These are phyloP conservation scores for Tipula helvola DNA, from an alignment of 2,888 invertebrate genomes.

Conservation along the genomic window DNA sequence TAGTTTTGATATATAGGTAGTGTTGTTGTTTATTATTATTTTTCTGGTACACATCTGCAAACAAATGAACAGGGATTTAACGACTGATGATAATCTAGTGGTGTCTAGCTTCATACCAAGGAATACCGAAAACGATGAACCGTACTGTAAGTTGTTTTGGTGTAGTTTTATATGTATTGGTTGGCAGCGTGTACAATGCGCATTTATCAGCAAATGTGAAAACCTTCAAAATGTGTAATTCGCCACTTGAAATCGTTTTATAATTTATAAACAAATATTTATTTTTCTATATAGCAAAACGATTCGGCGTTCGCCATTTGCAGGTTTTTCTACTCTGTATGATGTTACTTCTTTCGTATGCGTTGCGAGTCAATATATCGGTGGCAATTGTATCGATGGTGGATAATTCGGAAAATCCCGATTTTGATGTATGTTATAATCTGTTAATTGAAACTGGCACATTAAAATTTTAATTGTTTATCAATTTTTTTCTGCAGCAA, in stretches of 20 bases:
- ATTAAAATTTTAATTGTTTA: not conserved
- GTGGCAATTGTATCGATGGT: conserved; percentile 58
- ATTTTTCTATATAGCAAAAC: not conserved
- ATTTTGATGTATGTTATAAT: conserved; percentile 32
- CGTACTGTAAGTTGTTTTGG: not conserved
- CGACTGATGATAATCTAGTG: not conserved
- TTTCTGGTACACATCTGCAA: not conserved
- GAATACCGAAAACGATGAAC: not conserved
- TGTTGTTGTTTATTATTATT: not conserved
- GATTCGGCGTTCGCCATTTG: conserved; percentile 16
- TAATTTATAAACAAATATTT: not conserved
- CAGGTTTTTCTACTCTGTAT: not conserved
- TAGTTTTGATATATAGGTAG: not conserved
- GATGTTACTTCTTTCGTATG: conserved; percentile 31
- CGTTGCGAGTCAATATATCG: conserved; percentile 50
- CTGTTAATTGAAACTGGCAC: not conserved
- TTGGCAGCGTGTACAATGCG: not conserved
- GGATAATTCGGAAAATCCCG: conserved; percentile 25
- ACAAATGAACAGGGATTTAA: not conserved
- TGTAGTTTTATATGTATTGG: not conserved
- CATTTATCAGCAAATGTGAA: no score
- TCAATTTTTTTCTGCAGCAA: conserved; percentile 17
- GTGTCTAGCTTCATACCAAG: not conserved
- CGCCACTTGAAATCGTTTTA: not conserved
- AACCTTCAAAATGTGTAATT: no score